Base-by-base conservation (phyloP, 2,888 invertebrate species). In the Buathra laborator region DNA sequence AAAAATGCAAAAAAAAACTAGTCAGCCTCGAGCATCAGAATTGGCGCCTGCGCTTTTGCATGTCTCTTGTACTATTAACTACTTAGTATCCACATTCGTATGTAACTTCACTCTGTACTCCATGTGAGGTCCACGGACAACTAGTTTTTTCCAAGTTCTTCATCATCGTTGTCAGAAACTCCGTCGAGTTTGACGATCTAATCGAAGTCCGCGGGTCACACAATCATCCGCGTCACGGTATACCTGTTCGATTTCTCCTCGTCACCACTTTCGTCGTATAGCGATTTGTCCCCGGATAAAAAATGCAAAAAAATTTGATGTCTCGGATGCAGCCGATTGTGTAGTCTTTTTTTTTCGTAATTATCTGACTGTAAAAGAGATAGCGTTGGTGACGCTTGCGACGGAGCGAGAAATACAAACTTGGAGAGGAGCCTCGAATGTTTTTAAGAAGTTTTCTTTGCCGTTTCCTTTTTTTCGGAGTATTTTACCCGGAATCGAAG, bases 121-220 rank as follows among this genome's bases (percentile, higher is more conserved):
- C 19, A 56, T 19, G 56, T 19, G 9, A 19, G 24, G 56, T 56
- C 56, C 56, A 56, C 56, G 56, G 56, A 56, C 56, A 56, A 44
- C 16, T 1, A 10, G 16, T 10, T 37, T 37, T 37, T 37, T 5
- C 37, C 37, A 37, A 37, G 37, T 37, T 37, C 37, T 37, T 37
- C 37, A 37, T 37, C 37, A 9, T 37, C 37, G 9, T 37, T 37
- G 7, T 37, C 37, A 37, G 9, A n/a, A 24, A 51, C 6, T 29
- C 46, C 46, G 64, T 29, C 59, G 72, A 56, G 70, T 64, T 76
- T 72, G 76, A 78, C 48, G 82, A 82, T 83, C 71, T 48, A 81
- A 71, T 78, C 81, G 75, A 83, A 86, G 83, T 86, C 83, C 86
- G 76, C 51, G 64, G 86, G 86, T 86, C 86, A 56, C 29, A 16